Conservation (phyloP, 2,113 vertebrate species). For the Scalopus aquaticus region DNA sequence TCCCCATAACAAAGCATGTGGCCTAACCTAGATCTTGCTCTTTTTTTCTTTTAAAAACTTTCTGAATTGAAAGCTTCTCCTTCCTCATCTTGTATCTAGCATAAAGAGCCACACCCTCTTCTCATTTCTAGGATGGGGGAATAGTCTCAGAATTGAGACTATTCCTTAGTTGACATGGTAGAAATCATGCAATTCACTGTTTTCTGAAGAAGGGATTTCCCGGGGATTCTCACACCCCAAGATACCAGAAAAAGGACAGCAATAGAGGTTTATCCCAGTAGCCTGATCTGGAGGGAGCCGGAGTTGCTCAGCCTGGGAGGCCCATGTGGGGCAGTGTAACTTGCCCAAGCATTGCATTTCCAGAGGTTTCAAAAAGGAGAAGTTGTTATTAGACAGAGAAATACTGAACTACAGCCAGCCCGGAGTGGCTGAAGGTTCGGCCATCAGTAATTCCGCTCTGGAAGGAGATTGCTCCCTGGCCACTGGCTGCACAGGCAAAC, state of each 20-base stretch:
- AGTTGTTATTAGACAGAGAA: neutral
- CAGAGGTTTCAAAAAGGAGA: neutral
- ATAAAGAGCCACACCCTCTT: neutral
- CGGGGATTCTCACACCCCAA: neutral
- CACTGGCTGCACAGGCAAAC: neutral
- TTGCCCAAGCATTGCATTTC: neutral
- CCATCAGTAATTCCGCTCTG: neutral
- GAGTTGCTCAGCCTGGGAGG: neutral
- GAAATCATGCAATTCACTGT: neutral
- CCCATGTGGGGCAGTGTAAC: neutral
- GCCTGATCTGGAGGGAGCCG: too few relatives aligned
- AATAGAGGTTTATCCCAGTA: neutral
- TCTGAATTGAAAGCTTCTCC: neutral
- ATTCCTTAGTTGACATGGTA: neutral
- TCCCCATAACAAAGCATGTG: neutral
- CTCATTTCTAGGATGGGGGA: neutral
- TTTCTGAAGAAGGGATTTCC: neutral
- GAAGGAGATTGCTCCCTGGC: neutral
- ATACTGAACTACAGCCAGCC: neutral
- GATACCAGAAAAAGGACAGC: neutral
- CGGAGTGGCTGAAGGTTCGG: neutral
- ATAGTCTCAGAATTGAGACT: neutral
- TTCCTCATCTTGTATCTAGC: neutral
- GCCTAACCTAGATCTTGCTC: neutral
- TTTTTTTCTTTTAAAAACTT: conserved; percentile 1